Conservation (phyloP, 2,888 invertebrate species). For the Opisthograptis luteolata region DNA sequence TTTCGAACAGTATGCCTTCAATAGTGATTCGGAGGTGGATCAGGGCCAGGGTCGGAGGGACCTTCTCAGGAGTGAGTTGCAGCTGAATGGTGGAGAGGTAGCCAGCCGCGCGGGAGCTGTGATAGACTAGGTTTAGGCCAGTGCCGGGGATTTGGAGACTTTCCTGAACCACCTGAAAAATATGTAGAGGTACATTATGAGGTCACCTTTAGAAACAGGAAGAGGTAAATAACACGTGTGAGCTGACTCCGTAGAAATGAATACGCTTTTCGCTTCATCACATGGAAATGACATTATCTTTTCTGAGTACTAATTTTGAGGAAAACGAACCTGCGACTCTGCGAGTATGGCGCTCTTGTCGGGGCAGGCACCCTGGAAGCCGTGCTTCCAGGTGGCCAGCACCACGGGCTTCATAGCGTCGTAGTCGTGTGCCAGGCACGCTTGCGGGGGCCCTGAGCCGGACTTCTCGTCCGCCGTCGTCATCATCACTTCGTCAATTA, state of each 20-base stretch:
- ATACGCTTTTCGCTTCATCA: too few relatives aligned
- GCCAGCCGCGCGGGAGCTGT: constrained; percentile 96
- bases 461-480: constrained; percentile 92
- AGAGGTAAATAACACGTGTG: too few relatives aligned
- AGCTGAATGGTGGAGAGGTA: constrained; percentile 96
- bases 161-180: constrained; percentile 93
- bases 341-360: constrained; percentile 95
- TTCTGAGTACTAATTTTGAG: neutral
- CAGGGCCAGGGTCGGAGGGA: constrained; percentile 91
- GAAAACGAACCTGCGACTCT: constrained; percentile 88
- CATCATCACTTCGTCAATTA: constrained; percentile 94
- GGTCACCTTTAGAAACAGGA: neutral
- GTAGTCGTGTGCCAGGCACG: constrained; percentile 95
- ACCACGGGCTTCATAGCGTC: constrained; percentile 97
- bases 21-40: constrained; percentile 97
- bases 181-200: neutral
- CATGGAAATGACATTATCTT: too few relatives aligned
- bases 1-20: constrained; percentile 97
- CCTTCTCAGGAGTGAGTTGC: constrained; percentile 93
- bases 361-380: constrained; percentile 97
- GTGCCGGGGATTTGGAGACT: constrained; percentile 97
- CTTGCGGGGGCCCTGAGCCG: constrained; percentile 87
- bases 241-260: too few relatives aligned
- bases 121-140: constrained; percentile 97
- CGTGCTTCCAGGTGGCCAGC: constrained; percentile 96